Evolutionary conservation across 2,797 vertebrate species (phyloP).

Genomic region (Antennarius maculatus): DNA sequence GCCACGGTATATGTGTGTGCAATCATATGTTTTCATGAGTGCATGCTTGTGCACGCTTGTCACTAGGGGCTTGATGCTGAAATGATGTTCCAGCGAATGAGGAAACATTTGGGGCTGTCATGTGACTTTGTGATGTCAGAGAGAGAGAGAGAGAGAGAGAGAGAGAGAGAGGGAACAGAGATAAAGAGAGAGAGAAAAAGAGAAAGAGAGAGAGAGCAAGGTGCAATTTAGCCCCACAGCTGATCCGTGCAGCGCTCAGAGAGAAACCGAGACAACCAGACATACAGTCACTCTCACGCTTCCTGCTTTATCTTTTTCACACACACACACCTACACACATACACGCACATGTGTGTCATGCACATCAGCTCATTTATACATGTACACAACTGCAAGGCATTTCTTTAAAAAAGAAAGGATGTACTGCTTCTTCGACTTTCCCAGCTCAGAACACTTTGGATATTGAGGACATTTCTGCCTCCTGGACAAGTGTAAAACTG

Average conservation of each 20-base stretch:
- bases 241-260: slow-evolving; percentile 75
- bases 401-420: slow-evolving; percentile 44
- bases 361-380: slow-evolving; percentile 32
- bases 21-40: slow-evolving; percentile 32
- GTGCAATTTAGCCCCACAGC: slow-evolving; percentile 78
- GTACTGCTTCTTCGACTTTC: slow-evolving; percentile 39
- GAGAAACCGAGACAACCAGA: slow-evolving; percentile 71
- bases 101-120: slow-evolving; percentile 72
- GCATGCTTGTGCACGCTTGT: slow-evolving; percentile 51
- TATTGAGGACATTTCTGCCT: slow-evolving; percentile 50
- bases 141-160: slow-evolving; percentile 63
- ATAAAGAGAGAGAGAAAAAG: neutral
- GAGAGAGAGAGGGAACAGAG: slow-evolving; percentile 48
- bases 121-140: slow-evolving; percentile 79
- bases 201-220: slow-evolving; percentile 63
- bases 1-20: slow-evolving; percentile 8
- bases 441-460: slow-evolving; percentile 57
- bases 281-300: slow-evolving; percentile 44
- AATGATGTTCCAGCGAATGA: slow-evolving; percentile 73
- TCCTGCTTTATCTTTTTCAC: slow-evolving; percentile 36
- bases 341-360: slow-evolving; percentile 28
- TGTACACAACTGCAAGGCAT: slow-evolving; percentile 29
- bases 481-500: slow-evolving; percentile 46
- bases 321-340: slow-evolving; percentile 40
- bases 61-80: slow-evolving; percentile 62